A percentile compares a stretch with the other conserved stretches of the same genome.
phyloP scores from a whole-genome alignment of 2,113 vertebrate genomes.

The Sander lucioperca region DNA sequence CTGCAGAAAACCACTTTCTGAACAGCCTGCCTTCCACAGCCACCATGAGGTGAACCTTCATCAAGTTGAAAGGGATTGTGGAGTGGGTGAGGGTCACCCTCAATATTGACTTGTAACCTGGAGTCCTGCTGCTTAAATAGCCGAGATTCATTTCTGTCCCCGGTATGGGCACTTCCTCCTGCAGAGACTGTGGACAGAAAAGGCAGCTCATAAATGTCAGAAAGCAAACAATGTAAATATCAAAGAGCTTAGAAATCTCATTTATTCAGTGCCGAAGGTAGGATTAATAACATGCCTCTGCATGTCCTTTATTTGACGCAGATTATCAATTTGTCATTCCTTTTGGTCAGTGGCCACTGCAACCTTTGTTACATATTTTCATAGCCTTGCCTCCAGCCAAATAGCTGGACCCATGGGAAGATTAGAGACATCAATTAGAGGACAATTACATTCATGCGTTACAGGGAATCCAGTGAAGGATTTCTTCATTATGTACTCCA shows the following conservation, averaged over 20 bases:
- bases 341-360: conserved; percentile 26
- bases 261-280: conserved; percentile 1
- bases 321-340: conserved; percentile 45
- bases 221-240: conserved; percentile 14
- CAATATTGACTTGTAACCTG: conserved; percentile 96
- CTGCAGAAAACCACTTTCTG: conserved; percentile 96
- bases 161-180: conserved; percentile 91
- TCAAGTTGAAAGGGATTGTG: conserved; percentile 96
- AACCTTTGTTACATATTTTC: conserved; percentile 33
- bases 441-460: conserved; percentile 55
- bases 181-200: conserved; percentile 87
- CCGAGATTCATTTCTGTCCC: conserved; percentile 92
- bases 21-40: conserved; percentile 96
- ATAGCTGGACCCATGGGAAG: conserved; percentile 38
- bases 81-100: conserved; percentile 93
- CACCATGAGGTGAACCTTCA: conserved; percentile 99
- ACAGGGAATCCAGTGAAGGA: conserved; percentile 55
- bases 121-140: conserved; percentile 95
- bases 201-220: conserved; percentile 19
- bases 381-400: conserved; percentile 44
- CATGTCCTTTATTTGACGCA: conserved; percentile 8
- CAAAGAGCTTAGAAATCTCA: conserved; percentile 20
- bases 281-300: conserved; percentile 11
- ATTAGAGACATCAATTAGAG: conserved; percentile 66
- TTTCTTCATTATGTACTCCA: conserved; percentile 67